A percentile compares a stretch with the other conserved stretches of the same genome.
Evolutionary conservation across 1,140 invertebrate genomes (phyloP).

Genomic region (Hestina assimilis): DNA sequence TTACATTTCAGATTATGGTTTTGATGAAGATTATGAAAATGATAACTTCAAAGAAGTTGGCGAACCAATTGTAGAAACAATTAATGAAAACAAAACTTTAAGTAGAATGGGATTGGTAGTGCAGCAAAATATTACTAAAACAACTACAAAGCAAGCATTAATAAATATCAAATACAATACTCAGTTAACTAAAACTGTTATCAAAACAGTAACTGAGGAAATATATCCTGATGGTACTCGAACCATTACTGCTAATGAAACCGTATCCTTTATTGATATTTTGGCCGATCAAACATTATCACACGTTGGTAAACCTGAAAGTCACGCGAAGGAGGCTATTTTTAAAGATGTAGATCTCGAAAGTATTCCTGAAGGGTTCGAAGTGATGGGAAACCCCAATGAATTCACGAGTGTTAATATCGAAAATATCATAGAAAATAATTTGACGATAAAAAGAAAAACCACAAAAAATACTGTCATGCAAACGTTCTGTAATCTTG

Average conservation of each 20-base stretch:
- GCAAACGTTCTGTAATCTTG: conserved; percentile 17
- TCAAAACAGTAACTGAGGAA: conserved; percentile 3
- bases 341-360: not conserved
- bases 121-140: conserved; percentile 3
- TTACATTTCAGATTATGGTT: conserved; percentile 12
- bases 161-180: not conserved
- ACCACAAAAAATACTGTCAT: conserved; percentile 17
- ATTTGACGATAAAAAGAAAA: conserved; percentile 8
- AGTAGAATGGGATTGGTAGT: not conserved
- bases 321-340: not conserved
- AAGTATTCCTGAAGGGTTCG: conserved; percentile 2
- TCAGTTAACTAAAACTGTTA: not conserved
- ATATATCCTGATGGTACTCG: conserved; percentile 2
- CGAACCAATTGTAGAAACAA: conserved; percentile 13
- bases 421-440: conserved; percentile 12
- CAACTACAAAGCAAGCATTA: conserved; percentile 2
- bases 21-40: not conserved
- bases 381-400: not conserved
- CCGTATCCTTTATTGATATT: not conserved
- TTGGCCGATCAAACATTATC: too few species aligned
- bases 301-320: too few species aligned
- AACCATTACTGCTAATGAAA: conserved; percentile 5
- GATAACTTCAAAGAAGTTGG: conserved; percentile 21
- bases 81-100: not conserved
- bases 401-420: conserved; percentile 4